These are phyloP conservation scores for Ephestia elutella DNA, from an alignment of 1,140 invertebrate species.

Conservation along the genomic window DNA sequence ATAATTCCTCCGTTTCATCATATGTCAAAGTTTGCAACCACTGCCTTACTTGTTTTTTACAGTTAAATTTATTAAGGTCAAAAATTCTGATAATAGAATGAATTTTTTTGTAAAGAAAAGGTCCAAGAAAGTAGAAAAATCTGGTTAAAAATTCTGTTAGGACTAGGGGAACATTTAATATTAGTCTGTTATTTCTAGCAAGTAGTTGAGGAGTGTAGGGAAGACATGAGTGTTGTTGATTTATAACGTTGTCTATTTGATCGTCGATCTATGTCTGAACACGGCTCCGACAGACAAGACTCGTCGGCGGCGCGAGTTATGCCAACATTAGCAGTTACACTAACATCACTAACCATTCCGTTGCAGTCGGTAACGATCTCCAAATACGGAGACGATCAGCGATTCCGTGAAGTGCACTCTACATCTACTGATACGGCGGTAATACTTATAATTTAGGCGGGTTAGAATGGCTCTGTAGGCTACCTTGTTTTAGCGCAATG, in stretches of 20 bases:
- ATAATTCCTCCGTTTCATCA: no score
- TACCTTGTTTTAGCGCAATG: no score
- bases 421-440: background rate
- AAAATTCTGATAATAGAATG: no score
- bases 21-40: no score
- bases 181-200: no score
- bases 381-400: background rate
- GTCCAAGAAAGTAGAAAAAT: no score
- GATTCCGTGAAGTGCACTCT: background rate
- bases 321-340: background rate
- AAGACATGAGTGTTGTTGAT: background rate
- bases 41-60: no score
- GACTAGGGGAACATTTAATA: no score
- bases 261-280: background rate
- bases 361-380: background rate
- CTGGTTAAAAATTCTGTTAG: no score
- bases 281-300: background rate
- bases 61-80: no score
- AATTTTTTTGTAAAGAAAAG: no score
- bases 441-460: background rate
- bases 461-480: background rate
- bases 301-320: background rate
- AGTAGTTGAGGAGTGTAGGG: no score
- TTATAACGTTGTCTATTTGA: background rate
- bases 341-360: background rate